Evolutionary conservation across 2,888 invertebrate genomes (phyloP).

Genomic region (Zygaena filipendulae): DNA sequence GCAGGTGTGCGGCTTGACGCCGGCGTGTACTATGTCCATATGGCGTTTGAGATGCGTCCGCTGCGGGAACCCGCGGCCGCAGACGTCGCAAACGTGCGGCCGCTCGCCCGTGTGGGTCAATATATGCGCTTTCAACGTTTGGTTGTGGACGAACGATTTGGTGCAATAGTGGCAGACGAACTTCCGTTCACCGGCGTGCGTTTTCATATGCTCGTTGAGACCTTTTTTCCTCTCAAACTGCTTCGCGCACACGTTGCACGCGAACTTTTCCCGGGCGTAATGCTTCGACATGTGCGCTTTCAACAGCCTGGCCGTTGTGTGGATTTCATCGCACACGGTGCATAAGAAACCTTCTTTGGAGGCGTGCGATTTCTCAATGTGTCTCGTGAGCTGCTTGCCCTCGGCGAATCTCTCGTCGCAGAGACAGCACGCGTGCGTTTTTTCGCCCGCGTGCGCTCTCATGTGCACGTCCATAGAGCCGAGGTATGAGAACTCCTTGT

Average conservation of each 20-base stretch:
- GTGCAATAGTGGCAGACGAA: slow-evolving; percentile 37
- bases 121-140: slow-evolving; percentile 50
- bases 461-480: slow-evolving; percentile 34
- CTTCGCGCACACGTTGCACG: slow-evolving; percentile 38
- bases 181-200: slow-evolving; percentile 42
- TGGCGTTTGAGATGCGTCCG: slow-evolving; percentile 49
- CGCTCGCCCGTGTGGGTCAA: slow-evolving; percentile 47
- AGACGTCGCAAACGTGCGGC: slow-evolving; percentile 49
- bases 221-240: slow-evolving; percentile 46
- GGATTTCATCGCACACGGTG: slow-evolving; percentile 30
- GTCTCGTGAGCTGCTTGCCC: slow-evolving; percentile 41
- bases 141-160: slow-evolving; percentile 45
- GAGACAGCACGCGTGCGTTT: slow-evolving; percentile 32
- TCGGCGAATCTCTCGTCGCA: slow-evolving; percentile 33
- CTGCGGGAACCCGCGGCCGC: slow-evolving; percentile 45
- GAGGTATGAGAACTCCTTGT: slow-evolving; percentile 30
- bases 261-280: slow-evolving; percentile 34
- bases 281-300: slow-evolving; percentile 43
- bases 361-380: slow-evolving; percentile 31
- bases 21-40: slow-evolving; percentile 47
- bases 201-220: slow-evolving; percentile 48
- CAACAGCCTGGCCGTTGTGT: slow-evolving; percentile 33
- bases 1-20: slow-evolving; percentile 41
- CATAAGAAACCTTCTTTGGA: slow-evolving; percentile 32
- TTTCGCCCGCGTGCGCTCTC: slow-evolving; percentile 35